Percentiles rank a stretch among this genome's conserved stretches.
Evolutionary conservation across 2,113 vertebrate genomes (phyloP).

Genomic region (Xyrauchen texanus): DNA sequence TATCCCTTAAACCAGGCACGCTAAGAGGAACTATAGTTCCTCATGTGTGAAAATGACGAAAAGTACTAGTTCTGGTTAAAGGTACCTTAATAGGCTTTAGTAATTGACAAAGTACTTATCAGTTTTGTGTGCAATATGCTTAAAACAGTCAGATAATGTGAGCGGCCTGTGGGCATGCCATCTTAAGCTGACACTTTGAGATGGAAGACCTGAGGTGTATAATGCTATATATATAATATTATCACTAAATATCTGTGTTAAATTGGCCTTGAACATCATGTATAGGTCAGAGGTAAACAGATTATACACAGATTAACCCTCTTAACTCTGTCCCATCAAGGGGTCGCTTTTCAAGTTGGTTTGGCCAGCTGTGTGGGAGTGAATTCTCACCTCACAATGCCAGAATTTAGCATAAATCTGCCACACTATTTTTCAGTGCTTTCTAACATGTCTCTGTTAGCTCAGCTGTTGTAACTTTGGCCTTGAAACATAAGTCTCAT

Average conservation of each 20-base stretch:
- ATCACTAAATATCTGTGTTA: background rate
- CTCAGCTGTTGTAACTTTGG: background rate
- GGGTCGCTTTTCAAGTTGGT: background rate
- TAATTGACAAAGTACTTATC: background rate
- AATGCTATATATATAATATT: background rate
- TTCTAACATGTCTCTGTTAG: background rate
- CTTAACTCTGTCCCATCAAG: no score
- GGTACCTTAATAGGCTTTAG: no score
- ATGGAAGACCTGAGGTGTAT: background rate
- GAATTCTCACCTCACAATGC: background rate
- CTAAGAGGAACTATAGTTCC: no score
- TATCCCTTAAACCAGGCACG: no score
- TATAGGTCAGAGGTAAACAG: no score
- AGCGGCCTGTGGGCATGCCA: background rate
- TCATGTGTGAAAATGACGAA: no score
- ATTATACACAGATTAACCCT: background rate
- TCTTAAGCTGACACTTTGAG: background rate
- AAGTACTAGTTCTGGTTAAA: no score
- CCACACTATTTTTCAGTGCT: background rate
- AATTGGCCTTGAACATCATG: background rate
- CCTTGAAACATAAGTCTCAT: background rate
- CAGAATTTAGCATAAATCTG: background rate
- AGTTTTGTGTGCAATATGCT: background rate
- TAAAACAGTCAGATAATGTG: background rate
- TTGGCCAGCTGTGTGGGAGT: background rate